Evolutionary conservation across 2,888 invertebrate genomes (phyloP), one percentile per base, ranked within the genome.

Genomic region (Lucinisca nassula): DNA sequence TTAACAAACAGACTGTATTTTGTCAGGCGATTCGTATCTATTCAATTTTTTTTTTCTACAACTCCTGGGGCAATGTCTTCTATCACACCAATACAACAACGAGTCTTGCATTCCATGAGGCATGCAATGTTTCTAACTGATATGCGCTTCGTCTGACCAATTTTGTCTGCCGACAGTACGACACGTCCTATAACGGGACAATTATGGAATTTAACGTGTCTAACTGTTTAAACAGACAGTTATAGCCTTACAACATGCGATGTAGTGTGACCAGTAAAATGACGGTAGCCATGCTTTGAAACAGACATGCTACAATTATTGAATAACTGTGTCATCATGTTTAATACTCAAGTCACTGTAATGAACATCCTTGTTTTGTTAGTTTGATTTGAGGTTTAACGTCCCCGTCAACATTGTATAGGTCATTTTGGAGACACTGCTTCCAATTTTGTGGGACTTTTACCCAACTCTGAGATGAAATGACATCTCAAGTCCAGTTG

Each of bases 61-160:
- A 61, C 30, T n/a, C 10, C 27, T 27, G 30, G n/a, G 24, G 6
- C 24, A n/a, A 61, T 61, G 61, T 61, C 61, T 61, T 61, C 30
- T 24, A 24, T 30, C n/a, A 61, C 61, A 61, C 61, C n/a, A 24
- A 61, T 61, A 61, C 61, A n/a, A 10, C 24, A 61, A 24, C 61
- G 27, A 74, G 74, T 49, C 45, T 89, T 79, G 89, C n/a, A n/a
- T n/a, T n/a, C n/a, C 86, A 89, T 89, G 89, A 49, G 45, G 73
- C 85, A 89, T 89, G 89, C 87, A 38, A 84, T 84, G 81, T 58
- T 76, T 75, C 38, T 14, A 55, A 17, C 24, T 24, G 76, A 72
- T 32, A n/a, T n/a, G 76, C 74, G 81, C 70, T 49, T 61, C 61
- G 27, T 61, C 14, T 61, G 30, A 61, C 61, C 61, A 61, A 61